A percentile compares a stretch with the other conserved stretches of the same genome.
phyloP scores from a whole-genome alignment of 2,113 vertebrate species.

The Saguinus imperator region DNA sequence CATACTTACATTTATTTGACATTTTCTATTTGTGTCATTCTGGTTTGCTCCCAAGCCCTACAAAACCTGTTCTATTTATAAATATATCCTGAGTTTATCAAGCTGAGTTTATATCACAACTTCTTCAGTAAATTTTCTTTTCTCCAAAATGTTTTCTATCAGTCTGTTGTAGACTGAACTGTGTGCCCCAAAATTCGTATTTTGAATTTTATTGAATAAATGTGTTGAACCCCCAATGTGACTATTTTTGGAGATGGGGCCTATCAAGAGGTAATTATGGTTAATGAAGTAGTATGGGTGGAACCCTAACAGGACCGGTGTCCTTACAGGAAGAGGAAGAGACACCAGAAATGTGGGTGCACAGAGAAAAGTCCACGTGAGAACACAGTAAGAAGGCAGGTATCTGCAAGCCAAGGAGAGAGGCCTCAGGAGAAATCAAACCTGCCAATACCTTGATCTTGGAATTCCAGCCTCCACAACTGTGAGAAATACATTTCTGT shows the following conservation, averaged over 20 bases:
- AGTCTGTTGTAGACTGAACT: not conserved
- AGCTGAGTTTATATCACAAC: not conserved
- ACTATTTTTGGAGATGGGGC: not conserved
- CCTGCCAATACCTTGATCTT: not conserved
- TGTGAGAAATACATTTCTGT: not conserved
- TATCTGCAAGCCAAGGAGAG: not conserved
- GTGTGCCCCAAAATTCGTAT: not conserved
- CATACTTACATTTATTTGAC: not conserved
- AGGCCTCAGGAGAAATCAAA: not conserved
- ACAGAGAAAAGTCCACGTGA: not conserved
- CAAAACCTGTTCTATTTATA: not conserved
- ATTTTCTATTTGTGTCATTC: not conserved
- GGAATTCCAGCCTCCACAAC: not conserved
- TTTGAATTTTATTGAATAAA: not conserved
- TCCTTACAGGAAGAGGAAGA: not conserved
- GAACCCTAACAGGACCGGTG: not conserved
- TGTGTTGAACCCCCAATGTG: not conserved
- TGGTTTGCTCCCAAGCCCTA: not conserved
- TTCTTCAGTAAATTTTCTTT: not conserved
- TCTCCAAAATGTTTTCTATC: not conserved
- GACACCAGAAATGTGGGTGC: not conserved
- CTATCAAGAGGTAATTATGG: not conserved
- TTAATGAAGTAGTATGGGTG: not conserved
- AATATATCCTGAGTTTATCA: not conserved
- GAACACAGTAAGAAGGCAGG: not conserved